These are phyloP conservation scores for Cyanoramphus novaezelandiae DNA, from an alignment of 2,113 vertebrate species.

Conservation along the genomic window DNA sequence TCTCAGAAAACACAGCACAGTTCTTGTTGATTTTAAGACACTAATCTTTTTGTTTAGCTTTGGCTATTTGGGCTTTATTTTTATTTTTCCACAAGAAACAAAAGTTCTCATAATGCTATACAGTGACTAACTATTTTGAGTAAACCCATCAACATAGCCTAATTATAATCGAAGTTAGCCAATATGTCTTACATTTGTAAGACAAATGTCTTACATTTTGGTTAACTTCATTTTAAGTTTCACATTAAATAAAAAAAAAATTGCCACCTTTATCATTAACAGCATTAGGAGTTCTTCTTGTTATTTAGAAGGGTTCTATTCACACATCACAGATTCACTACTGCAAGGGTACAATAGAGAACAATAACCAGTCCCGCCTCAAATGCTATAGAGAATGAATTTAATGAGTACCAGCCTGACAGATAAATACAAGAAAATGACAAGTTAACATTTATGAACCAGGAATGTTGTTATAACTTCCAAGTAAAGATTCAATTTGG, in stretches of 20 bases:
- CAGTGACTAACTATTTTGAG: conserved; percentile 24
- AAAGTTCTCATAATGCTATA: neutral
- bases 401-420: neutral
- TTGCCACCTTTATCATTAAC: neutral
- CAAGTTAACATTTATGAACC: neutral
- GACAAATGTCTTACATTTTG: neutral
- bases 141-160: neutral
- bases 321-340: neutral
- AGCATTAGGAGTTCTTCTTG: neutral
- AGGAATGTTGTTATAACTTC: neutral
- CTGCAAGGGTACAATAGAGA: neutral
- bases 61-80: neutral
- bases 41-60: neutral
- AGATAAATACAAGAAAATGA: conserved; percentile 21
- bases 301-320: neutral
- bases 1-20: neutral
- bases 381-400: neutral
- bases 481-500: neutral
- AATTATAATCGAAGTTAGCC: conserved; percentile 29
- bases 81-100: neutral
- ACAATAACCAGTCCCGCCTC: neutral
- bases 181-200: neutral
- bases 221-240: neutral
- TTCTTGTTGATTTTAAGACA: neutral
- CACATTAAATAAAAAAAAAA: neutral